Evolutionary conservation across 2,797 vertebrate species (phyloP), one percentile per base, ranked within the genome.

Genomic region (Lutjanus argentimaculatus): DNA sequence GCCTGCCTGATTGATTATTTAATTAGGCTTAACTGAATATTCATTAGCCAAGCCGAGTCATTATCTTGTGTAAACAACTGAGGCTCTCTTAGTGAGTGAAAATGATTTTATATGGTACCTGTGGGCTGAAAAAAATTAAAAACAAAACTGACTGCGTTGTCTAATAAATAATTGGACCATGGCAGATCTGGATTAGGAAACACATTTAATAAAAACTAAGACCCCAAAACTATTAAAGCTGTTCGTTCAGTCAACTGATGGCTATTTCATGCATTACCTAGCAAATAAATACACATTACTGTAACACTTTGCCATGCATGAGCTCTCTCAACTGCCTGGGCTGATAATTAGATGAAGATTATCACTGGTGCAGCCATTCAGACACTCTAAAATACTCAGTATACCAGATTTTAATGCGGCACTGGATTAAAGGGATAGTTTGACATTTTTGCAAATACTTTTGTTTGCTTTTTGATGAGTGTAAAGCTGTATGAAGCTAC

Each of bases 1-100:
- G 88, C 59, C 82, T 80, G 89, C 75, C 83, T 87, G 85, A 91
- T 89, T 92, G 91, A 92, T 93, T 91, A 92, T 93, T 93, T 88
- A 89, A 94, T 93, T 90, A 91, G 86, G 58, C 86, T 58, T 75
- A 82, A 86, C 90, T 88, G 85, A 92, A 91, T 93, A 91, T 93
- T 91, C 86, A 91, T 90, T 85, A 91, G 83, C 71, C 68, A 66
- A 72, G 72, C 80, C 1, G 25, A 80, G 79, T 82, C 61, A 88
- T 90, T 85, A 87, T 77, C 77, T 63, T 72, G 66, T 63, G 79
- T 83, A 89, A 90, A 91, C 70, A 90, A 85, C 36, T 57, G 57
- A 55, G 77, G 77, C 80, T 55, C 66, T 52, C 77, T 16, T 51
- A 16, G 56, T 78, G 68, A 88, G 72, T 82, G 46, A 59, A 78